Evolutionary conservation across 2,888 invertebrate species (phyloP).

Genomic region (Anorthoa munda): DNA sequence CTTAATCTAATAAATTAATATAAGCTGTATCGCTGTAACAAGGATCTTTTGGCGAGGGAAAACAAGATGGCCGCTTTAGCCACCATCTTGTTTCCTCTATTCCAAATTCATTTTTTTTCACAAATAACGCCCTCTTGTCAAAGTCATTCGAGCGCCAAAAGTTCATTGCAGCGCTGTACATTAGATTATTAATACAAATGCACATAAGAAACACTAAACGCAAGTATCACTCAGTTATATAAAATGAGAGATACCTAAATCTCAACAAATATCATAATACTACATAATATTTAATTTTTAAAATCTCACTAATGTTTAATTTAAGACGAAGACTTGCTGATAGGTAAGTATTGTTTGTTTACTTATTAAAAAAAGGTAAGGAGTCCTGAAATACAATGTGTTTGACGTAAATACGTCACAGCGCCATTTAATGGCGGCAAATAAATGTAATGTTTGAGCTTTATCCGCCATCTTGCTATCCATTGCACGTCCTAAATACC

Average conservation of each 20-base stretch:
- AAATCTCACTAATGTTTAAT: conserved; percentile 73
- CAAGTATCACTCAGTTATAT: conserved; percentile 35
- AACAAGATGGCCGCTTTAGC: background rate
- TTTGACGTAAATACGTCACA: conserved; percentile 28
- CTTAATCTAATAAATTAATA: conserved; percentile 80
- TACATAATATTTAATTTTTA: conserved; percentile 62
- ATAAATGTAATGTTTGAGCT: conserved; percentile 57
- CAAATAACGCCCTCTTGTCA: background rate
- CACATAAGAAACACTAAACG: conserved; percentile 37
- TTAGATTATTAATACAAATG: conserved; percentile 31
- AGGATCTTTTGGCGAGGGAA: background rate
- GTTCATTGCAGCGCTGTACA: conserved; percentile 5
- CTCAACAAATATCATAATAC: conserved; percentile 65
- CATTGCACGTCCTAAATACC: conserved; percentile 34
- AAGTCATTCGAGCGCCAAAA: background rate
- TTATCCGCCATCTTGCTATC: conserved; percentile 29
- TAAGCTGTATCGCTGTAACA: conserved; percentile 16
- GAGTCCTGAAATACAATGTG: conserved; percentile 39
- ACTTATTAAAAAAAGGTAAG: conserved; percentile 35
- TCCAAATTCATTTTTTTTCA: background rate
- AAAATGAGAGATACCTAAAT: conserved; percentile 50
- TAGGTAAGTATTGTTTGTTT: conserved; percentile 53
- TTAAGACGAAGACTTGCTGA: conserved; percentile 66
- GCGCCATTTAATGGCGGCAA: conserved; percentile 59
- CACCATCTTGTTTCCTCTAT: background rate